These are phyloP conservation scores for Atrina japonica DNA, from an alignment of 2,888 invertebrate genomes.

Conservation along the genomic window DNA sequence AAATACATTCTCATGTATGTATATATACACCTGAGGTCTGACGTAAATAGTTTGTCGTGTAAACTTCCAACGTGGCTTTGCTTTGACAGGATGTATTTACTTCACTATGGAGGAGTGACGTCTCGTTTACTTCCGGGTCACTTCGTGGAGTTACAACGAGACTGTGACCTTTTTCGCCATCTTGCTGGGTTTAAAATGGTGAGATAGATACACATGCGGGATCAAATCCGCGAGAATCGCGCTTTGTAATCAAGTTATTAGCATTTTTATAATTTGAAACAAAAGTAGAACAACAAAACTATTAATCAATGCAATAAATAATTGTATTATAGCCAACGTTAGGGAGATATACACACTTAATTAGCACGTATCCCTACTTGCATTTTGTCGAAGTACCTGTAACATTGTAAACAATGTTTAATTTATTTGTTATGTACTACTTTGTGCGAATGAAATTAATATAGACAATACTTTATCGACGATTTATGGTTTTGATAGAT, in stretches of 20 bases:
- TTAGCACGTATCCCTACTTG: too few species aligned
- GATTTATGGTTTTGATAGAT: too few species aligned
- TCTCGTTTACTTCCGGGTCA: constrained; percentile 47
- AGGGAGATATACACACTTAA: too few species aligned
- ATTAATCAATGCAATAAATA: too few species aligned
- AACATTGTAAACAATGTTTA: too few species aligned
- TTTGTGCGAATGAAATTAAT: too few species aligned
- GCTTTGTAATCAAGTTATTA: background rate
- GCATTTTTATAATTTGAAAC: too few species aligned
- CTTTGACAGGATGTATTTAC: constrained; percentile 43
- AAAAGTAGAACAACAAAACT: too few species aligned
- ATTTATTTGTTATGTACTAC: too few species aligned
- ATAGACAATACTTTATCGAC: too few species aligned
- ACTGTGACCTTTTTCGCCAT: constrained; percentile 55
- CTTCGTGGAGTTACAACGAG: constrained; percentile 43
- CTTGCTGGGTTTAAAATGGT: constrained; percentile 58
- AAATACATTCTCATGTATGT: constrained; percentile 1
- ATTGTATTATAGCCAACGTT: too few species aligned
- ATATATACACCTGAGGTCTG: constrained; percentile 11
- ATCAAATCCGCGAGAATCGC: constrained; percentile 11
- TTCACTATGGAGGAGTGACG: constrained; percentile 27
- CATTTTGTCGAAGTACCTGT: too few species aligned
- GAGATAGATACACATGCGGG: constrained; percentile 9
- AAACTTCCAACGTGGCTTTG: constrained; percentile 62
- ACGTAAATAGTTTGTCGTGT: constrained; percentile 16